phyloP scores from a whole-genome alignment of 2,113 vertebrate genomes.

The Petaurus breviceps region DNA sequence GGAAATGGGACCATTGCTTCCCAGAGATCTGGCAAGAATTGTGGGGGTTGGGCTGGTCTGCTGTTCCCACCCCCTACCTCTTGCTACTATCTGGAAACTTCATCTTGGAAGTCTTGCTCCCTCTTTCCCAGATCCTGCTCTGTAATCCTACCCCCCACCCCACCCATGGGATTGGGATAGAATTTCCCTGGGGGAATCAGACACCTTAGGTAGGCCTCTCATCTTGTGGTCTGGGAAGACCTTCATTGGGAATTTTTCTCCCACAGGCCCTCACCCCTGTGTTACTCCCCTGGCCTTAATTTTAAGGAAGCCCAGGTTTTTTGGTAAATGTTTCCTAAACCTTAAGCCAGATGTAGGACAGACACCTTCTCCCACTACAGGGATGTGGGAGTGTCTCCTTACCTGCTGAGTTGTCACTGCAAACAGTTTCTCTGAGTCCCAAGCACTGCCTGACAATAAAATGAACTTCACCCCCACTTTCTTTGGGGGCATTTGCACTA shows the following conservation, averaged over 20 bases:
- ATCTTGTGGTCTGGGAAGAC: background rate
- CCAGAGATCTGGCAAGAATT: background rate
- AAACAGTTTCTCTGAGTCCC: background rate
- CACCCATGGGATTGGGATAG: background rate
- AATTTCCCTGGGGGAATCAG: background rate
- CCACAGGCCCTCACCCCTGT: background rate
- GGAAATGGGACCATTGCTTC: background rate
- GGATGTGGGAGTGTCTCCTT: background rate
- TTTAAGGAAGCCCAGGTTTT: background rate
- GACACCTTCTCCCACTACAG: background rate
- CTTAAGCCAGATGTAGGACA: background rate
- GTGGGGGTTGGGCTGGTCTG: background rate
- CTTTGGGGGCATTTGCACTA: background rate
- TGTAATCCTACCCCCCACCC: background rate
- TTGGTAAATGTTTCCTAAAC: background rate
- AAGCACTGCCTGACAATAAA: background rate
- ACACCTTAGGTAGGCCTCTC: background rate
- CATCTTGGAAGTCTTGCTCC: background rate
- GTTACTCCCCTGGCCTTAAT: background rate
- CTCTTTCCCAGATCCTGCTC: background rate
- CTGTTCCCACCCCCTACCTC: background rate
- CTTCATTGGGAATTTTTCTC: background rate
- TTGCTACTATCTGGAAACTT: background rate
- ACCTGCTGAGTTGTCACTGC: background rate
- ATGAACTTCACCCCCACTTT: background rate